A percentile compares a stretch with the other conserved stretches of the same genome.
phyloP scores from a whole-genome alignment of 2,888 invertebrate genomes.

The Bombylius major region DNA sequence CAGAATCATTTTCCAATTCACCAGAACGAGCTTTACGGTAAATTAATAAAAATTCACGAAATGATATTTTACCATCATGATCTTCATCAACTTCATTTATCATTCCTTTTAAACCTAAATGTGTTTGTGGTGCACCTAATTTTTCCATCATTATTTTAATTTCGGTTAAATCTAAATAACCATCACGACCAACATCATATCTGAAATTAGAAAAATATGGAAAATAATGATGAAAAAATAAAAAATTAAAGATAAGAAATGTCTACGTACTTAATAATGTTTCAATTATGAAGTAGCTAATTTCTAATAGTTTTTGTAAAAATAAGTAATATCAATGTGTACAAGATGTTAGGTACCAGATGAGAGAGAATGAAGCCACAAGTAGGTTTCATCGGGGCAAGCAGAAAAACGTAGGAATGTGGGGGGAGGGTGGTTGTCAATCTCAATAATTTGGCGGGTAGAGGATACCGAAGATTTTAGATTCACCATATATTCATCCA shows the following conservation, averaged over 20 bases:
- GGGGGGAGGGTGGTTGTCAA: too few species aligned
- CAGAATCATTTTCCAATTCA: constrained; percentile 75
- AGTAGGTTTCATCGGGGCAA: too few species aligned
- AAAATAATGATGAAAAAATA: constrained; percentile 9
- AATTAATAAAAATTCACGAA: constrained; percentile 74
- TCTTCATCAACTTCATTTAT: constrained; percentile 86
- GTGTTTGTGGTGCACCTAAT: constrained; percentile 89
- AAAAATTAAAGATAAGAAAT: not conserved
- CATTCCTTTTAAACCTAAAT: constrained; percentile 88
- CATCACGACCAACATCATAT: constrained; percentile 81
- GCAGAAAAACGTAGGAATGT: too few species aligned
- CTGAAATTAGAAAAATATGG: constrained; percentile 41
- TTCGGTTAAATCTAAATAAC: constrained; percentile 77
- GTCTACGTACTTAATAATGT: too few species aligned
- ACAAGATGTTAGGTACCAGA: too few species aligned
- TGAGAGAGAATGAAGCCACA: too few species aligned
- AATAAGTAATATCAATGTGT: too few species aligned
- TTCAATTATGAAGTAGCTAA: too few species aligned
- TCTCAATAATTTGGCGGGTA: too few species aligned
- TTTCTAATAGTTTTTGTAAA: too few species aligned
- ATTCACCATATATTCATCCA: too few species aligned
- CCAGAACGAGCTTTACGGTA: constrained; percentile 83
- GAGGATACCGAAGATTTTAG: too few species aligned
- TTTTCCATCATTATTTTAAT: constrained; percentile 96
- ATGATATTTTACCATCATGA: constrained; percentile 73